Percentiles rank a stretch among this genome's conserved stretches.
Evolutionary conservation across 2,888 invertebrate genomes (phyloP).

Genomic region (Polyommatus iphigenia): DNA sequence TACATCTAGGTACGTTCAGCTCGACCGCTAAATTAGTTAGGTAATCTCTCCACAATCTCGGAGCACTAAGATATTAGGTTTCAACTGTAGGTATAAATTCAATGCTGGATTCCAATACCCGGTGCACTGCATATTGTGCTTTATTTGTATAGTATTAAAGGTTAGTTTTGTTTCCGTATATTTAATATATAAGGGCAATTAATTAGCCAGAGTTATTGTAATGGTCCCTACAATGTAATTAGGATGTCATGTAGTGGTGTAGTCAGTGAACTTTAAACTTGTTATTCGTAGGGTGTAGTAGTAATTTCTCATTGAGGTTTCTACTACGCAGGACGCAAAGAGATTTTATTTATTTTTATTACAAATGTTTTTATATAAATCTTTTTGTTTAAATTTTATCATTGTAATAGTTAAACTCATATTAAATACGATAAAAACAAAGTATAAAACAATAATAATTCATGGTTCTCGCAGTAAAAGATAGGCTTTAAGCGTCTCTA

Average conservation of each 20-base stretch:
- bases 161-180: background rate
- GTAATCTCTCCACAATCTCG: slow-evolving; percentile 21
- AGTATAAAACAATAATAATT: too few species aligned
- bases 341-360: background rate
- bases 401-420: too few species aligned
- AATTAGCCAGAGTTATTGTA: background rate
- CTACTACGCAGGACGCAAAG: background rate
- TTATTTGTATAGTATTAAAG: background rate
- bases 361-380: too few species aligned
- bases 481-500: too few species aligned
- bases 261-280: too few species aligned
- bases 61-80: slow-evolving; percentile 11
- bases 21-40: slow-evolving; percentile 24
- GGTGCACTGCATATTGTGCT: background rate
- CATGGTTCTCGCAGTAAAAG: too few species aligned
- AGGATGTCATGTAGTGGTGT: slow-evolving; percentile 6
- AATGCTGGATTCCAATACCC: background rate
- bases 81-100: slow-evolving; percentile 19
- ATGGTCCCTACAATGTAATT: slow-evolving; percentile 16
- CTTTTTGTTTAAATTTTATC: too few species aligned
- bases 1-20: slow-evolving; percentile 12
- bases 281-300: too few species aligned
- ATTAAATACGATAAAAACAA: too few species aligned
- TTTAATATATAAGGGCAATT: slow-evolving; percentile 14
- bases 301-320: background rate